These are phyloP conservation scores for Chiroxiphia lanceolata DNA, from an alignment of 2,797 vertebrate genomes.

Conservation along the genomic window DNA sequence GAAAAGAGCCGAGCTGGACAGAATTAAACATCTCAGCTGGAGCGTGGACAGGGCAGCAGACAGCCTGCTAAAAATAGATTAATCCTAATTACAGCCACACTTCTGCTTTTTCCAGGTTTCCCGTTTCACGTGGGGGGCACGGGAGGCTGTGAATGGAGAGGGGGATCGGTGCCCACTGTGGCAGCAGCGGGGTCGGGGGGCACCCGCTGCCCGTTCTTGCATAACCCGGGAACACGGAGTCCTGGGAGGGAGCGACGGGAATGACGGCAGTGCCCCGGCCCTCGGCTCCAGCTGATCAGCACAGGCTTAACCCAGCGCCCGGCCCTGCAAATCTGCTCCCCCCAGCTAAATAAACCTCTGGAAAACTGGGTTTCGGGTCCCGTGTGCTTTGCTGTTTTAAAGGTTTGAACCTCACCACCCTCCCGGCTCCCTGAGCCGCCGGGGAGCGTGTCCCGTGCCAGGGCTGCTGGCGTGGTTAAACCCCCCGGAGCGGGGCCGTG, in stretches of 20 bases:
- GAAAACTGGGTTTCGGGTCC: neutral
- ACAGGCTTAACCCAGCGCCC: neutral
- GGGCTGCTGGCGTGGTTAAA: neutral
- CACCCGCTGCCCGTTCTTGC: neutral
- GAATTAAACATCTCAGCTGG: constrained; percentile 67
- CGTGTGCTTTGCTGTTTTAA: neutral
- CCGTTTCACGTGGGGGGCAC: constrained; percentile 14
- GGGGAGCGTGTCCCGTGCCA: neutral
- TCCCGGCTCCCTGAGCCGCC: neutral
- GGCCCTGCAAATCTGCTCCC: neutral
- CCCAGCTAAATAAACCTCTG: neutral
- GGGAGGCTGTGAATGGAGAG: neutral
- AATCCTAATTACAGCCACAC: constrained; percentile 71
- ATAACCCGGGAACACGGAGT: neutral
- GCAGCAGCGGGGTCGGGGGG: neutral
- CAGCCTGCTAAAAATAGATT: constrained; percentile 74
- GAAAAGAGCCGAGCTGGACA: neutral
- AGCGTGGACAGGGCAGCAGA: constrained; percentile 64
- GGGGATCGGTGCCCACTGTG: neutral
- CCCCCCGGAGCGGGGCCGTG: accelerated
- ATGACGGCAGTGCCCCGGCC: neutral
- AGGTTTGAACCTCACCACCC: neutral
- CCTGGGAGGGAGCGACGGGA: neutral
- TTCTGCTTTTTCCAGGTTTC: constrained; percentile 55
- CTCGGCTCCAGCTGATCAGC: neutral